These are phyloP conservation scores for Grammomys dolichurus DNA, from an alignment of 2,113 vertebrate species.

Conservation along the genomic window DNA sequence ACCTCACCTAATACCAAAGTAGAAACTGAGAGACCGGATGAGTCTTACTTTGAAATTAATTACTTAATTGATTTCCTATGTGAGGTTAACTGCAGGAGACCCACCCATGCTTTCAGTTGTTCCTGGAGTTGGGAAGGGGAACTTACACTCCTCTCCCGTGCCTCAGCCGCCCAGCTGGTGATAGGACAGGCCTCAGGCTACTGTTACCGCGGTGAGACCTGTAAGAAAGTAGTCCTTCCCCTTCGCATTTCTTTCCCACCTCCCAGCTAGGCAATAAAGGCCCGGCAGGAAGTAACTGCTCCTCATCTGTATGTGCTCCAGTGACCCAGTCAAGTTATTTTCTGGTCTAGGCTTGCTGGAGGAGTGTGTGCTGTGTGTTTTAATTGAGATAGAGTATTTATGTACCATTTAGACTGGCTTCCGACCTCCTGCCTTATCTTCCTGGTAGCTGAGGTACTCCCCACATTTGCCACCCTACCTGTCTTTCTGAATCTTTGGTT, in stretches of 20 bases:
- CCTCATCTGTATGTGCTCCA: not conserved
- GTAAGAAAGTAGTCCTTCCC: not conserved
- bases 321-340: not conserved
- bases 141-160: not conserved
- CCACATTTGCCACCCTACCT: not conserved
- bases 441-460: too few species aligned
- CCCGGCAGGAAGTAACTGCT: not conserved
- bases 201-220: not conserved
- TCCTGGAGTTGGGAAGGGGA: not conserved
- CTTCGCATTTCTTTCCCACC: not conserved
- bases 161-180: not conserved
- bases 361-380: not conserved
- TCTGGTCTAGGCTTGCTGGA: constrained; percentile 22
- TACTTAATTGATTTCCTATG: not conserved
- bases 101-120: not conserved
- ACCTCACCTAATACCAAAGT: not conserved
- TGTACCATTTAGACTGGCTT: not conserved
- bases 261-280: not conserved
- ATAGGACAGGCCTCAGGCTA: not conserved
- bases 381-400: not conserved
- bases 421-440: not conserved
- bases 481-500: not conserved
- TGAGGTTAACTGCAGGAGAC: not conserved
- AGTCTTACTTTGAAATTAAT: not conserved
- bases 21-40: not conserved